Conservation (phyloP, 2,888 invertebrate species). For the Cheilosia impressa region DNA sequence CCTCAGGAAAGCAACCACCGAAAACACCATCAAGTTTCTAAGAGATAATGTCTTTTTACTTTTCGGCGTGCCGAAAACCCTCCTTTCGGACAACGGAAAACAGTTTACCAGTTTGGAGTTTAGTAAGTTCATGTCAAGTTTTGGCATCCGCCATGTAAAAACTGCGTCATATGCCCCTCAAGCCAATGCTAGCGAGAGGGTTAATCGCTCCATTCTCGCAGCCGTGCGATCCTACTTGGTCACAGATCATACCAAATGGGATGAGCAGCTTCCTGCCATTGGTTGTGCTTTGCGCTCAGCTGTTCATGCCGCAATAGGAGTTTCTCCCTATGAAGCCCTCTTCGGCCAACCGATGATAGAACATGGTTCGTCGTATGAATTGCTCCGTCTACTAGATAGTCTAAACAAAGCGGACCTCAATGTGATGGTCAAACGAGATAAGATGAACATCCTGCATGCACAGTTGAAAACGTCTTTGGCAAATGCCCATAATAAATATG, state of each 20-base stretch:
- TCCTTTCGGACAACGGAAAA: neutral
- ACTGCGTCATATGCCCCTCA: neutral
- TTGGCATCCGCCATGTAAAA: neutral
- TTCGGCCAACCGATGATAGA: neutral
- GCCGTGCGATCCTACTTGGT: neutral
- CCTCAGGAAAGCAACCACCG: neutral
- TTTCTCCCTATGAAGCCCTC: neutral
- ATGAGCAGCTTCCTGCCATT: neutral
- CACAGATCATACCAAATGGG: neutral
- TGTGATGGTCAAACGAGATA: neutral
- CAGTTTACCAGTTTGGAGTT: neutral
- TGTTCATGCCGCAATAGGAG: neutral
- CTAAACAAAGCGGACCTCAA: neutral
- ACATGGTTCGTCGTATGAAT: neutral
- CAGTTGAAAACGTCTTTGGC: too few species aligned
- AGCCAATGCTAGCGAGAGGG: neutral
- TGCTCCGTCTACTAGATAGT: neutral
- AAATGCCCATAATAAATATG: too few species aligned
- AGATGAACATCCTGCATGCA: neutral
- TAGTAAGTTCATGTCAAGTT: neutral
- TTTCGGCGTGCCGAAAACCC: neutral
- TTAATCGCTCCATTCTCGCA: neutral
- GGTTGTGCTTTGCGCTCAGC: neutral
- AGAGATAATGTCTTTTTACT: neutral
- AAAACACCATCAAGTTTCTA: neutral